Base-by-base conservation (phyloP, 37 sponge, comb jelly and placozoan species). In the Spongilla lacustris region DNA sequence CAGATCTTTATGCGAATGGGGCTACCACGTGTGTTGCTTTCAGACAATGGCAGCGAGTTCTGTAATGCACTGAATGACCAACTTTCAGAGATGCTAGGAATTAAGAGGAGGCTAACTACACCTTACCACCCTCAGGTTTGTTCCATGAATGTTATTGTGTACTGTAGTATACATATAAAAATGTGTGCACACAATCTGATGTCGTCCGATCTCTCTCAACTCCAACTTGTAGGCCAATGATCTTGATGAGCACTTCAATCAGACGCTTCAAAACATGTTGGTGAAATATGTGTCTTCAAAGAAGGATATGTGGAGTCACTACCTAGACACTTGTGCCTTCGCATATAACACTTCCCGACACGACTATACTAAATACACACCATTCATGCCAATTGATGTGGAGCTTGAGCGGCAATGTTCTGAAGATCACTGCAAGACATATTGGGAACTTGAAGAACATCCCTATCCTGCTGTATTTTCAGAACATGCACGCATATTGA, bases 361-460 rank as follows among this genome's bases (percentile, higher is more conserved):
- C 66, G 91, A 93, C 19, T 93, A 87, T 4, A 71, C 91, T 2
- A 76, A 87, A 34, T 90, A 49, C 85, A 77, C 91, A 22, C 94
- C 94, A 34, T 93, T 93, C 73, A 36, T 93, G 21, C 94, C 91
- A 67, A 83, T 93, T 73, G 94, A 93, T 41, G 19, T 93, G 8
- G 67, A 89, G 22, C 11, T 81, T 37, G 13, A 25, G 35, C 76
- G 75, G 72, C 26, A 9, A 21, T 66, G 34, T 23, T 83, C 87
- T 41, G 76, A 81, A 33, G 78, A 85, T 31, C 24, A 19, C 6
- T 32, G 24, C 22, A 26, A 34, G 9, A 36, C 30, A 90, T 85
- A 68, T 50, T 22, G 32, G 17, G 23, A 50, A 11, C 29, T 80
- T 2, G 36, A 32, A 31, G 73, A 88, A 9, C 82, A 41, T 6